A percentile compares a stretch with the other conserved stretches of the same genome.
These are phyloP conservation scores for Thyatira batis DNA, from an alignment of 2,888 invertebrate genomes.

Conservation along the genomic window DNA sequence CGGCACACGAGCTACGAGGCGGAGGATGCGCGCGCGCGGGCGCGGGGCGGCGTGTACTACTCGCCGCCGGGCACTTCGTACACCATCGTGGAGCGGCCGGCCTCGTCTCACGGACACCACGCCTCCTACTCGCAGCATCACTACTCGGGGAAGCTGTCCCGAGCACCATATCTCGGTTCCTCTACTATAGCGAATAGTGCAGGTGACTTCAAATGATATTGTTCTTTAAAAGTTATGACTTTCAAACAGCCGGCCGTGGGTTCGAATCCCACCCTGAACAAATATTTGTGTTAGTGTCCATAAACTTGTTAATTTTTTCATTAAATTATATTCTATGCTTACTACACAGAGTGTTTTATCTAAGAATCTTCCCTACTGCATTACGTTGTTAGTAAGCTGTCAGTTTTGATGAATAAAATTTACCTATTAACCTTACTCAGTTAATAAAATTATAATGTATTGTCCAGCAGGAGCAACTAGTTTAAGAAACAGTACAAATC, in stretches of 20 bases:
- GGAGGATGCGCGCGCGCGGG: slow-evolving; percentile 76
- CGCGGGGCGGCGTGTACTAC: slow-evolving; percentile 89
- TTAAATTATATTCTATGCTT: no score
- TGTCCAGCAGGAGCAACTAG: slow-evolving; percentile 61
- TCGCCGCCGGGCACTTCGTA: slow-evolving; percentile 95
- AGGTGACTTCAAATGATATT: no score
- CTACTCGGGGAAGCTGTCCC: slow-evolving; percentile 72
- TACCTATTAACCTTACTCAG: background rate
- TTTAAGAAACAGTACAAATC: slow-evolving; percentile 73
- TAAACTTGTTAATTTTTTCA: no score
- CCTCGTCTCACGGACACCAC: slow-evolving; percentile 87
- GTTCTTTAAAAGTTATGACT: no score
- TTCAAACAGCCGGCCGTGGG: no score
- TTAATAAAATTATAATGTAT: background rate
- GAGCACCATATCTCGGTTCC: slow-evolving; percentile 87
- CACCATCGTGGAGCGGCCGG: slow-evolving; percentile 92
- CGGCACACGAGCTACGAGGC: slow-evolving; percentile 78
- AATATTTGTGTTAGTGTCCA: no score
- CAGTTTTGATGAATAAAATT: no score
- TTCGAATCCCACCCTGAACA: no score
- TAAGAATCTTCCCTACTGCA: no score
- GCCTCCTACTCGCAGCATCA: slow-evolving; percentile 83
- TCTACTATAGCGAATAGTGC: slow-evolving; percentile 82
- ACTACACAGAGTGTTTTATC: no score
- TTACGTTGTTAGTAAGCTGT: no score